A percentile compares a stretch with the other conserved stretches of the same genome.
Evolutionary conservation across 2,888 invertebrate species (phyloP).

Genomic region (Dicyrtomina minuta): DNA sequence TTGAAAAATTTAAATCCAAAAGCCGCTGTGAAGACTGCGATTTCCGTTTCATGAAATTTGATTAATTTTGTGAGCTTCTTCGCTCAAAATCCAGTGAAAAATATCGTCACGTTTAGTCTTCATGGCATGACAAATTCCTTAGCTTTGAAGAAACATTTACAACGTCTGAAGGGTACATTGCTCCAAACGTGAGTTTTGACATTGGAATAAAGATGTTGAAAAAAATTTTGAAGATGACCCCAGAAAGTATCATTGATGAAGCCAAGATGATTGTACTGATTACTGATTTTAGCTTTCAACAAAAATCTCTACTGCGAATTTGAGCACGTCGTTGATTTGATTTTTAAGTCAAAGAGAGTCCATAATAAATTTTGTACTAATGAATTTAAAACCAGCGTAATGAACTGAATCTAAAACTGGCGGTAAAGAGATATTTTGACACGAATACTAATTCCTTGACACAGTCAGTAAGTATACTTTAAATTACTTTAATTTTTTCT

Average conservation of each 20-base stretch:
- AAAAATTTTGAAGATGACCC: slow-evolving; percentile 19
- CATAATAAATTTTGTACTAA: neutral
- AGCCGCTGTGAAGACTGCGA: no score
- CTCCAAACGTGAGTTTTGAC: no score
- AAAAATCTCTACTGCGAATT: no score
- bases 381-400: slow-evolving; percentile 14
- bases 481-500: no score
- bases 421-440: no score
- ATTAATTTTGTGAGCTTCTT: slow-evolving; percentile 38
- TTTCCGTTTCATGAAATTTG: no score
- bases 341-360: no score
- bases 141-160: slow-evolving; percentile 37
- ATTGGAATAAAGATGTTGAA: slow-evolving; percentile 23
- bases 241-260: no score
- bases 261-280: neutral
- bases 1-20: no score
- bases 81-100: slow-evolving; percentile 25
- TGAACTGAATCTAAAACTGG: neutral
- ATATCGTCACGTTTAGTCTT: neutral
- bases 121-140: slow-evolving; percentile 39
- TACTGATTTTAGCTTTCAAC: neutral
- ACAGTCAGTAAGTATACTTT: no score
- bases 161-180: slow-evolving; percentile 36
- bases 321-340: no score
- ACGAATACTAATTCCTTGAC: no score